Base-by-base conservation (phyloP, 2,888 invertebrate genomes). In the Malthinus seriepunctatus region DNA sequence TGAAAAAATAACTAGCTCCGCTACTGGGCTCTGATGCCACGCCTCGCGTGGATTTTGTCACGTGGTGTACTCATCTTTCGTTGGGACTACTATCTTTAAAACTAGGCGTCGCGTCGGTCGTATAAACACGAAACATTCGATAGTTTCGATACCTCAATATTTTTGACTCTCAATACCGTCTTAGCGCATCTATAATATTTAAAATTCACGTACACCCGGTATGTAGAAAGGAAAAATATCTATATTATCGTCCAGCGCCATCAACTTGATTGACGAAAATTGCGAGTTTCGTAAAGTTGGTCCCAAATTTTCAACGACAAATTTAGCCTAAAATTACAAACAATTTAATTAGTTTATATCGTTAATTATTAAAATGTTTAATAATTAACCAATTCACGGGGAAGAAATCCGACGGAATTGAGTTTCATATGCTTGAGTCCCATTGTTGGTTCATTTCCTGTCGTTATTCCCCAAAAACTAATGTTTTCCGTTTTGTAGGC, bases 371-470 rank as follows among this genome's bases (percentile, higher is more conserved):
- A 5, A 23, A 5, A 3, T 5, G 23, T 23, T 2, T 23, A 2
- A 23, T 23, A n/a, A n/a, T n/a, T n/a, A n/a, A 23, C 23, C 23
- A 23, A 3, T 23, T 23, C n/a, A 32, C 9, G n/a, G n/a, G n/a
- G n/a, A n/a, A n/a, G n/a, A n/a, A n/a, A n/a, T n/a, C 89, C 92
- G 77, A 95, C 79, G 7, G 88, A 84, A 76, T 92, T 92, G 73
- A 93, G 90, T 6, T 39, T 42, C 8, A 31, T 59, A 5, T 45
- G 59, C 76, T 73, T 1, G 76, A 77, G 56, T 1, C 86, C 78
- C 8, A 87, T 87, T 70, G 88, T 87, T 3, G 96, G 95, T 74
- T 97, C 95, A 74, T 96, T 96, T 15, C 93, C 92, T 0, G 91
- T 89, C 0, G 95, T 91, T 32, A 95, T 79, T 0, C 88, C 92